These are phyloP conservation scores for Malurus elegans DNA, from an alignment of 2,113 vertebrate genomes.

Conservation along the genomic window DNA sequence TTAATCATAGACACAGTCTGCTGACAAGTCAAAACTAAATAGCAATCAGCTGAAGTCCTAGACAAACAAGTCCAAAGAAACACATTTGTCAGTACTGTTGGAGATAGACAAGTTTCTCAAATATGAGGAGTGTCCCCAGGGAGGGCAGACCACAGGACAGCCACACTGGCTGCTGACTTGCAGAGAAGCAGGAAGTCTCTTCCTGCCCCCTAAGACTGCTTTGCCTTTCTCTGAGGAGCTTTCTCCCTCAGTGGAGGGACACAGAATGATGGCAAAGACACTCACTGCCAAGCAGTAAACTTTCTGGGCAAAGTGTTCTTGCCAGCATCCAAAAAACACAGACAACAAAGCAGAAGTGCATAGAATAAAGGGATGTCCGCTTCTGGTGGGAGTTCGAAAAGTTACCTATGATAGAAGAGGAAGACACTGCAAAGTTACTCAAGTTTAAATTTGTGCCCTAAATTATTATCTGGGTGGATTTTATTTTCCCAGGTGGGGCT, in stretches of 20 bases:
- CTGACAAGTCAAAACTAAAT: not conserved
- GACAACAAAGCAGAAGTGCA: not conserved
- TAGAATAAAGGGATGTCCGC: not conserved
- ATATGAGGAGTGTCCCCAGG: not conserved
- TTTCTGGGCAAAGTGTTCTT: not conserved
- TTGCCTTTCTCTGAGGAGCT: not conserved
- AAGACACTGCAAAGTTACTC: not conserved
- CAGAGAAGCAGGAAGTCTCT: not conserved
- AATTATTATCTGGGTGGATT: not conserved
- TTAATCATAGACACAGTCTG: not conserved
- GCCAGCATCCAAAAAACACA: accelerated
- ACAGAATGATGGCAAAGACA: not conserved
- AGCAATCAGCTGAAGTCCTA: not conserved
- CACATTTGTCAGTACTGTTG: not conserved
- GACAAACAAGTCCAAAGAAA: not conserved
- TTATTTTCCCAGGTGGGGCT: not conserved
- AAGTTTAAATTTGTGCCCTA: not conserved
- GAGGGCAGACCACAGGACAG: not conserved
- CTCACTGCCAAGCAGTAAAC: not conserved
- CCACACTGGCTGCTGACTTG: not conserved
- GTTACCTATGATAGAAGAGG: not conserved
- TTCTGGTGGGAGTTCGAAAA: not conserved
- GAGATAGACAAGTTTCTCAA: not conserved
- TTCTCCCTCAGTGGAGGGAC: not conserved
- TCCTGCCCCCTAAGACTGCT: not conserved